Base-by-base conservation (phyloP, 2,797 vertebrate genomes). In the Cuniculus paca region DNA sequence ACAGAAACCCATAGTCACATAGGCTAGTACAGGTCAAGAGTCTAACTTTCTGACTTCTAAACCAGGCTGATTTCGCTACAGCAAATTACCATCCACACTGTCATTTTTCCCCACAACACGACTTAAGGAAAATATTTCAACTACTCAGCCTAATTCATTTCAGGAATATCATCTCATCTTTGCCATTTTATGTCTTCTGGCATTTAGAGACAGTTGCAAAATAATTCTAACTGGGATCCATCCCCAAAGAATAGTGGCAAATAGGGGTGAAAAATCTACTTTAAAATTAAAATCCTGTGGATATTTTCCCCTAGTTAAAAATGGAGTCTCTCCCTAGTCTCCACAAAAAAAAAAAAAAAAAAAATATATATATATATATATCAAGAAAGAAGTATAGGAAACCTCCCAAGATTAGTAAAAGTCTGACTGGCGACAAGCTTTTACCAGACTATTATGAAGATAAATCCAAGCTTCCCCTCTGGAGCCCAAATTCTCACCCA, bases 41-140 rank as follows among this genome's bases (percentile, higher is more conserved):
- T 61, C n/a, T 60, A 80, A 68, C 28, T 56, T 89, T 95, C 83
- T 45, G 36, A 65, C 36, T 72, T 60, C 65, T 78, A 93, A 50
- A 61, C 6, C 20, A 60, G 58, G n/a, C 50, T 70, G 48, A 65
- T 28, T 82, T 80, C 61, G 77, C 5, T 34, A 11, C 10, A 50
- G 28, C 20, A 31, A 77, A 16, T 91, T 28, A 90, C 10, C 11
- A 31, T 31, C 48, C 58, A 84, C 24, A 50, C 24, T 58, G 34
- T 8, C 24, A 24, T 14, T 28, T 87, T 75, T 48, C 31, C 58
- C 58, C n/a, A 42, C 68, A 74, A 16, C 4, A 54, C 12, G n/a
- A 75, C 1, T 5, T 72, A 54, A 1, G 52, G 39, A 80, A 45
- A 79, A 87, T 70, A 75, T 16, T n/a, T 1, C 56, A 88, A 90